Evolutionary conservation across 2,888 invertebrate species (phyloP).

Genomic region (Ennomos erosarius): DNA sequence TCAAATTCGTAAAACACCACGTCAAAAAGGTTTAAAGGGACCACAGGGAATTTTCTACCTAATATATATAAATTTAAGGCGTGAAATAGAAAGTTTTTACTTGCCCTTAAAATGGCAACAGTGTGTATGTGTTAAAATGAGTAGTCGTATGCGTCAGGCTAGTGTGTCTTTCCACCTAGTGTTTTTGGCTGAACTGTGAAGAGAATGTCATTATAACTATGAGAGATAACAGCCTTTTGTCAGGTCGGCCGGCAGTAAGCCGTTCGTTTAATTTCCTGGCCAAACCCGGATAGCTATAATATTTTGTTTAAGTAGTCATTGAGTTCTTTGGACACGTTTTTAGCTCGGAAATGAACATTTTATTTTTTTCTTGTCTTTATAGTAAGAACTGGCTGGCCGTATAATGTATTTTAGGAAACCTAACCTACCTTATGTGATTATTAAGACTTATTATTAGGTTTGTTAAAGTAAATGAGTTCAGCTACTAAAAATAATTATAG

Average conservation of each 20-base stretch:
- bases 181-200: conserved; percentile 56
- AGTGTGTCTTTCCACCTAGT: conserved; percentile 67
- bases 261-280: conserved; percentile 82
- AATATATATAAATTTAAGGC: conserved; percentile 61
- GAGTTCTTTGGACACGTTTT: conserved; percentile 78
- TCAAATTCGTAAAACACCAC: conserved; percentile 77
- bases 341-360: conserved; percentile 72
- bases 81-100: conserved; percentile 62
- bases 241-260: conserved; percentile 66
- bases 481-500: too few relatives aligned
- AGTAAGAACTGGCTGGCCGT: not conserved
- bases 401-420: too few relatives aligned
- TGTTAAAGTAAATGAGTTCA: too few relatives aligned
- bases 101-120: conserved; percentile 60
- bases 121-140: conserved; percentile 64
- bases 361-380: conserved; percentile 48
- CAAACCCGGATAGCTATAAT: conserved; percentile 72
- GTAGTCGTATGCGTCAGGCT: conserved; percentile 66
- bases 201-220: conserved; percentile 73
- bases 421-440: too few relatives aligned
- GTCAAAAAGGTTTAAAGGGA: conserved; percentile 70
- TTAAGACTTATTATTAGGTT: too few relatives aligned
- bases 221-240: conserved; percentile 75
- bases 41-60: conserved; percentile 57
- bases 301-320: conserved; percentile 82